Base-by-base conservation (phyloP, 2,113 vertebrate genomes). In the Thymallus thymallus region DNA sequence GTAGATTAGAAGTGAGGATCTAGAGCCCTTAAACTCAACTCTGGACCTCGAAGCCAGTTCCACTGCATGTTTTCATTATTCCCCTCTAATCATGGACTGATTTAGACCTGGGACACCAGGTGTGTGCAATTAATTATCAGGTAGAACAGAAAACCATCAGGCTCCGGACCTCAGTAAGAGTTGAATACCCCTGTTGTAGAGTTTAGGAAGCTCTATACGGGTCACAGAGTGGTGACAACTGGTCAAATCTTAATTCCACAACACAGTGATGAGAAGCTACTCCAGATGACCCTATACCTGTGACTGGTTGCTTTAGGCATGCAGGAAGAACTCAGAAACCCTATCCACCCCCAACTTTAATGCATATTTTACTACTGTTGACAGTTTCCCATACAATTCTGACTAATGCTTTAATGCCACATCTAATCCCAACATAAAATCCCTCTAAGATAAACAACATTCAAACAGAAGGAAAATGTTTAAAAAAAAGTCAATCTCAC, bases 401-500 rank as follows among this genome's bases (percentile, higher is more conserved):
- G 29, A 72, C 46, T 48, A 22, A 51, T 51, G 48, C 4, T 14
- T 51, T 51, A 18, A 51, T 46, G 18, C 23, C 71, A 22, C 10
- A 23, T 55, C 45, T 9, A 56, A 26, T 16, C 75, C 22, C 3
- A 48, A n/a, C 5, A n/a, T 35, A 20, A 18, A 1, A 16, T 48
- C 3, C 56, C 61, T 45, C 23, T 45, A 29, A 6, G 58, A 18
- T 48, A 70, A 67, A 48, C 51, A 64, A 69, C 56, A 77, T 7
- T 76, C 64, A 7, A 55, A 30, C n/a, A 51, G 16, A 20, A 23
- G 13, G 51, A 51, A 61, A 78, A 51, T 61, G 61, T 45, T 14
- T 14, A 3, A 4, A 4, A 16, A 48, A 35, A 32, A 83, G 71
- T 69, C 4, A 66, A 74, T 80, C 90, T 94, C 85, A 92, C 91